phyloP scores from a whole-genome alignment of 2,888 invertebrate genomes.

The Ectemnius continuus region DNA sequence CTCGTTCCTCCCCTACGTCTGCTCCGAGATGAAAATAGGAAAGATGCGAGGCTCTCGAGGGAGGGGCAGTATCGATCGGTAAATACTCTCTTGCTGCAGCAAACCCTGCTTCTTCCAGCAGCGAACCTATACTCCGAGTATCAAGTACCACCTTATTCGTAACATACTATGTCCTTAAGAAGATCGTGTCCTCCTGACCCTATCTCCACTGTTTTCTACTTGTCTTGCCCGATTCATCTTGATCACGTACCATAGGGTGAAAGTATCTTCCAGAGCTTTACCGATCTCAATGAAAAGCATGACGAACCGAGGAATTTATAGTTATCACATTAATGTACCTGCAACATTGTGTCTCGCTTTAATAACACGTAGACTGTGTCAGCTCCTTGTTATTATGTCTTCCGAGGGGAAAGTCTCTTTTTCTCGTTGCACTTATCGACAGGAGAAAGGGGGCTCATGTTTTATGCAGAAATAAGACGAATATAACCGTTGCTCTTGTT shows the following conservation, averaged over 20 bases:
- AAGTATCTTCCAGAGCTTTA: not conserved
- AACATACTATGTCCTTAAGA: not conserved
- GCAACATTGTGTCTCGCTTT: not conserved
- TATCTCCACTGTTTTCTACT: slow-evolving; percentile 2
- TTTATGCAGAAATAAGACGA: no score
- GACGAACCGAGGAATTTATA: not conserved
- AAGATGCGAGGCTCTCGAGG: not conserved
- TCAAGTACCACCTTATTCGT: not conserved
- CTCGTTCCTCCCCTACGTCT: no score
- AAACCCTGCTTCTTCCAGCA: not conserved
- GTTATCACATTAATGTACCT: not conserved
- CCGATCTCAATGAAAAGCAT: not conserved
- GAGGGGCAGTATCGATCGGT: slow-evolving; percentile 4
- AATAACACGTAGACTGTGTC: not conserved
- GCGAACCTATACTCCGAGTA: not conserved
- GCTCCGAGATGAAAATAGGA: not conserved
- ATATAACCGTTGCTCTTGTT: no score
- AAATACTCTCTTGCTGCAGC: not conserved
- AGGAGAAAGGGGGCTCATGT: no score
- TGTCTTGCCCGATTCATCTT: not conserved
- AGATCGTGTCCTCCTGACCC: not conserved
- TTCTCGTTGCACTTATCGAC: no score
- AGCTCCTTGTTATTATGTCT: not conserved
- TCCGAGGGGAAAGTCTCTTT: no score
- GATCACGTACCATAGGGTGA: not conserved